Base-by-base conservation (phyloP, 1,140 invertebrate species). In the Hypothenemus hampei region DNA sequence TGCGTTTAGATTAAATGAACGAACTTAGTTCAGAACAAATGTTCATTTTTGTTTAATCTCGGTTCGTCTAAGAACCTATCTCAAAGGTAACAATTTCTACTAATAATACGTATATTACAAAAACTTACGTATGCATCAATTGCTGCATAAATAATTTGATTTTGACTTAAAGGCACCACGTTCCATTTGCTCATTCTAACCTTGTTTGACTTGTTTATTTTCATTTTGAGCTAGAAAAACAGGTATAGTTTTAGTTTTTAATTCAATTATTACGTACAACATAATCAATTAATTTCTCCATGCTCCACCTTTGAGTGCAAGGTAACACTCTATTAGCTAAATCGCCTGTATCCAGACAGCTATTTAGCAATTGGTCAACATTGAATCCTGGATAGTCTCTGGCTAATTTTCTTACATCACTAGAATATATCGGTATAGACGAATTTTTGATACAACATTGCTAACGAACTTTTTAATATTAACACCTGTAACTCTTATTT, bases 171-270 rank as follows among this genome's bases (percentile, higher is more conserved):
- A 3, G 79, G 79, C 22, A 78, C 65, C 13, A 78, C 65, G 61
- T 81, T 71, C 81, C 82, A 84, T 63, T 80, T 78, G 61, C 81
- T 82, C 63, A 69, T 78, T 61, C 82, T 72, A 3, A 84, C 77
- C 46, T 73, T 67, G 29, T 75, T 71, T 65, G 76, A 71, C 66
- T 84, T 83, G 56, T 72, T 73, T 54, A 83, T 69, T 67, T 66
- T 66, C 64, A 75, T 73, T 33, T 71, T 59, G 20, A 81, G 65
- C 77, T 77, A 53, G 46, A 72, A 66, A 21, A 8, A 13, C 11
- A 37, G 18, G 35, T 16, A 15, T 37, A 31, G 1, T 45, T 7
- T 2, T 3, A 36, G 19, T 13, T 1, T 18, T 4, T 3, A 19
- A 36, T 6, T 36, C 5, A 11, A 36, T 36, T 19, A 29, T 41